Evolutionary conservation across 2,888 invertebrate species (phyloP).

Genomic region (Aromia moschata): DNA sequence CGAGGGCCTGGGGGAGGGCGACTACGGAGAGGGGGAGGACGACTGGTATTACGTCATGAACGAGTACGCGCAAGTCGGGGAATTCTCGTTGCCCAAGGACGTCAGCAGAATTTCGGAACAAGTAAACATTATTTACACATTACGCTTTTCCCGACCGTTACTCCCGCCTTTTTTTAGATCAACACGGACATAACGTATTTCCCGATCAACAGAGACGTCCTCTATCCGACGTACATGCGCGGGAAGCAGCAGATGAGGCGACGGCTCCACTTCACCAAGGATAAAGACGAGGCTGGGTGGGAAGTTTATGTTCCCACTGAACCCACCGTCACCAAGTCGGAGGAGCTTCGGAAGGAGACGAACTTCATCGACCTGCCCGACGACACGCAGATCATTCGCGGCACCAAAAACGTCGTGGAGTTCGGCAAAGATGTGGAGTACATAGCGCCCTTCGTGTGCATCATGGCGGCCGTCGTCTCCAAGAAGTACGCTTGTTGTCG

Average conservation of each 20-base stretch:
- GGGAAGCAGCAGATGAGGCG: constrained; percentile 44
- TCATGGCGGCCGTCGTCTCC: constrained; percentile 71
- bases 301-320: constrained; percentile 40
- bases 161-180: constrained; percentile 24
- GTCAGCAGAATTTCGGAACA: constrained; percentile 40
- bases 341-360: constrained; percentile 67
- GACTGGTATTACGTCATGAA: constrained; percentile 45
- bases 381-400: constrained; percentile 69
- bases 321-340: constrained; percentile 52
- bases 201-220: constrained; percentile 45
- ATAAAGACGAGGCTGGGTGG: constrained; percentile 33
- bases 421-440: constrained; percentile 56
- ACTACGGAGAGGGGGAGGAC: constrained; percentile 37
- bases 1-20: neutral
- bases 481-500: constrained; percentile 69
- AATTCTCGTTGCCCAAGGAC: constrained; percentile 33
- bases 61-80: constrained; percentile 44
- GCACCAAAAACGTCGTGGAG: constrained; percentile 60
- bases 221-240: constrained; percentile 47
- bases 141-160: neutral
- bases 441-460: constrained; percentile 67
- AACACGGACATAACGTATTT: constrained; percentile 50
- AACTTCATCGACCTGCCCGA: constrained; percentile 72
- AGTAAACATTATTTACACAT: no score
- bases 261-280: constrained; percentile 32